Conservation (phyloP, 2,888 invertebrate species). For the Poecilobothrus nobilitatus region DNA sequence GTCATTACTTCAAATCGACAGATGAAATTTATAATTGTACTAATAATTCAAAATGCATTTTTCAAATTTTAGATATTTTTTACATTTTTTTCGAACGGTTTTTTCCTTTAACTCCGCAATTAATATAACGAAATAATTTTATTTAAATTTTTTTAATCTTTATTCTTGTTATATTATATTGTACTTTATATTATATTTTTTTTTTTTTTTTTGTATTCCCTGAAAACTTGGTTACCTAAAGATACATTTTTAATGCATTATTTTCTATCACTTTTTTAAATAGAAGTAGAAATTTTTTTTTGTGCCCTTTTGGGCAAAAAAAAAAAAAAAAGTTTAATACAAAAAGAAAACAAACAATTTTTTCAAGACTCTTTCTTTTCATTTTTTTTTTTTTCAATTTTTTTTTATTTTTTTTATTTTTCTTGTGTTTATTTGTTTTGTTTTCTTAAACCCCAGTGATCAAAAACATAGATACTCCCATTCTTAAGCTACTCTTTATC, state of each 20-base stretch:
- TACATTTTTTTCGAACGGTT: too few relatives aligned
- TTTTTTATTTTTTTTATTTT: neutral
- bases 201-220: neutral
- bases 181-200: too few relatives aligned
- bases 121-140: too few relatives aligned
- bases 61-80: too few relatives aligned
- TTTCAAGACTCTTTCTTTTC: neutral
- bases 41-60: too few relatives aligned
- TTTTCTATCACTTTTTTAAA: neutral
- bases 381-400: neutral
- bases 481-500: conserved; percentile 4
- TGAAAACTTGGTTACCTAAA: neutral
- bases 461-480: neutral
- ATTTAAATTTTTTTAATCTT: too few relatives aligned
- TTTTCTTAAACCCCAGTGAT: neutral
- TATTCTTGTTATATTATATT: too few relatives aligned
- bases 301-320: neutral
- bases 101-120: too few relatives aligned
- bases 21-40: too few relatives aligned
- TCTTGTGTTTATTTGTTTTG: neutral
- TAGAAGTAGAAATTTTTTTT: neutral
- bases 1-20: too few relatives aligned
- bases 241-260: conserved; percentile 6
- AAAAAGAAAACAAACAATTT: neutral
- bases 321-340: too few relatives aligned